A percentile compares a stretch with the other conserved stretches of the same genome.
These are phyloP conservation scores for Drosophila melanica DNA, from an alignment of 1,140 invertebrate species.

Conservation along the genomic window DNA sequence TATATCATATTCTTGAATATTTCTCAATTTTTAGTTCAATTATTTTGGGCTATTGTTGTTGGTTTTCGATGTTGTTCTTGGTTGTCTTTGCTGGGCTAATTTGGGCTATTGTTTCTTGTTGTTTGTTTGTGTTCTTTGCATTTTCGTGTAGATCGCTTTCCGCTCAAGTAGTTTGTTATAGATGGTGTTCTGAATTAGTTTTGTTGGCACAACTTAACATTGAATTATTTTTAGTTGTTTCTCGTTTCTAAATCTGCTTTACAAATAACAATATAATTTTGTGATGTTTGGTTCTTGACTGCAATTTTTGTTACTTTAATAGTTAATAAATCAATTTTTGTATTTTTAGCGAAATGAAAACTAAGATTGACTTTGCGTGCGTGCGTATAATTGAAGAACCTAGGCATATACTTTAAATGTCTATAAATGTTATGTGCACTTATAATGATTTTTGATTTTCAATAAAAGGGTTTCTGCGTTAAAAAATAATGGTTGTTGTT, in stretches of 20 bases:
- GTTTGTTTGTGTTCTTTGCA: constrained; percentile 69
- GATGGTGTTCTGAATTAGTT: constrained; percentile 18
- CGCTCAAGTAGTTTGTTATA: constrained; percentile 72
- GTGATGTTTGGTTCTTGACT: constrained; percentile 44
- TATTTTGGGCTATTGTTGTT: constrained; percentile 78
- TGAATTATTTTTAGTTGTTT: constrained; percentile 27
- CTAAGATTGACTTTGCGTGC: constrained; percentile 36
- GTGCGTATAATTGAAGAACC: constrained; percentile 56
- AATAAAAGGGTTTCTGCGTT: constrained; percentile 51
- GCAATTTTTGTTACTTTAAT: constrained; percentile 11
- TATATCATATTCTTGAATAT: constrained; percentile 53
- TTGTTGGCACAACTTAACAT: constrained; percentile 48
- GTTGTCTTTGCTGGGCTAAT: constrained; percentile 52
- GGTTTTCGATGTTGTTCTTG: constrained; percentile 29
- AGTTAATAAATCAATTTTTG: no score
- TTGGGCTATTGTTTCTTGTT: constrained; percentile 77
- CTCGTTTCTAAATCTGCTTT: constrained; percentile 48
- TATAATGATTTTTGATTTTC: constrained; percentile 80
- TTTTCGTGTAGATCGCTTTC: constrained; percentile 32
- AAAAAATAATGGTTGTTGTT: constrained; percentile 41
- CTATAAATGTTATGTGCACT: constrained; percentile 73
- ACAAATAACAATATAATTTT: constrained; percentile 30
- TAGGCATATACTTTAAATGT: constrained; percentile 58
- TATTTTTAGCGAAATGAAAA: constrained; percentile 36
- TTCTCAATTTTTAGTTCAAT: constrained; percentile 67